A percentile compares a stretch with the other conserved stretches of the same genome.
These are phyloP conservation scores for Elysia chlorotica DNA, from an alignment of 1,140 invertebrate genomes.

Conservation along the genomic window DNA sequence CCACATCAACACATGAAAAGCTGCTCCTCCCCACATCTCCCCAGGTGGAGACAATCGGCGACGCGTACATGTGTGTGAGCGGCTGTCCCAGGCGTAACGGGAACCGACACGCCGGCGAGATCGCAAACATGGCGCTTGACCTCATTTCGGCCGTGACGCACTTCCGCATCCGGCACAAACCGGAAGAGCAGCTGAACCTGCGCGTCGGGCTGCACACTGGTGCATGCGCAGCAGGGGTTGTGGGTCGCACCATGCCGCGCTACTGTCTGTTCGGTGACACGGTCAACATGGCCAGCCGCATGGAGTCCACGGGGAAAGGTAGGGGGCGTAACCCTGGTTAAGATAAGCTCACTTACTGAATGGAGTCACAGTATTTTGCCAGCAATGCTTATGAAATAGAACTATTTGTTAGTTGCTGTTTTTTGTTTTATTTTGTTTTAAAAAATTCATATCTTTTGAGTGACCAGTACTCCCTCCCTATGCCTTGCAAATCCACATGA, in stretches of 20 bases:
- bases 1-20: too few species aligned
- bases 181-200: slow-evolving; percentile 80
- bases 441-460: too few species aligned
- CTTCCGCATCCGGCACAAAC: slow-evolving; percentile 82
- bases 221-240: slow-evolving; percentile 50
- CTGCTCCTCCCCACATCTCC: too few species aligned
- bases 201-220: slow-evolving; percentile 89
- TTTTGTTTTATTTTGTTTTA: too few species aligned
- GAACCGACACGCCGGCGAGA: slow-evolving; percentile 66
- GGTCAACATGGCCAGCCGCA: slow-evolving; percentile 53
- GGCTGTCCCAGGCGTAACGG: slow-evolving; percentile 67
- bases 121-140: slow-evolving; percentile 82
- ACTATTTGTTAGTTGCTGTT: too few species aligned
- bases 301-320: slow-evolving; percentile 55
- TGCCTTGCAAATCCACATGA: too few species aligned
- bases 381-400: too few species aligned
- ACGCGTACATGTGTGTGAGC: slow-evolving; percentile 85
- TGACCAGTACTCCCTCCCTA: too few species aligned
- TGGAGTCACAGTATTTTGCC: too few species aligned
- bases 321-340: too few species aligned
- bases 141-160: slow-evolving; percentile 81
- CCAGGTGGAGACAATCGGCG: slow-evolving; percentile 93
- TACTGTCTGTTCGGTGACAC: slow-evolving; percentile 57
- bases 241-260: slow-evolving; percentile 51
- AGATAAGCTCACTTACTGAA: too few species aligned